Evolutionary conservation across 2,113 vertebrate species (phyloP), one percentile per base, ranked within the genome.

Genomic region (Phainopepla nitens): DNA sequence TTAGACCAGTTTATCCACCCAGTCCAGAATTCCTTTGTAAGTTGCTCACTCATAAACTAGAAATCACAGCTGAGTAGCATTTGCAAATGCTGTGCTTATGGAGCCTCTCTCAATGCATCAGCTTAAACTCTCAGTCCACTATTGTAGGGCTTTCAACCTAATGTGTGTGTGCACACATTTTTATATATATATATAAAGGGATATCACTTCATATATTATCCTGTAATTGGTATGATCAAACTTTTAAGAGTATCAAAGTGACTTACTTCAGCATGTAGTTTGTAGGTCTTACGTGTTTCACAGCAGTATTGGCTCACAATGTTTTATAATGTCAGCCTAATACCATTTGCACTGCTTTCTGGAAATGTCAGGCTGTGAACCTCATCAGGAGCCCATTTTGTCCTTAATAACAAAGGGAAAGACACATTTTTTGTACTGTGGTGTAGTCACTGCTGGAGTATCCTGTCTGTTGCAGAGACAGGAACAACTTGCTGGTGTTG

Each of bases 1-100:
- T 82, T 77, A 86, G 47, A 69, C 42, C 64, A 39, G 45, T 82
- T 94, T 94, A 70, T 90, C 72, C 91, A 73, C 41, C 85, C 73
- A 69, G 61, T 35, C 58, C 88, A 94, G 68, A 94, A 31, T 90
- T 87, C 50, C 92, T 93, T 71, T 87, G 92, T 97, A 92, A 97
- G 97, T 93, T 85, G 42, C 35, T 87, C 88, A 11, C 47, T 95
- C 5, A 0, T 70, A 42, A 86, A 50, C 35, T 24, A 31, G 66
- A 82, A 58, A 36, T 68, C 41, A 33, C 10, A 66, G 21, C 4
- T 53, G 36, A 89, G 41, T 11, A 27, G 15, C 50, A 51, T 61
- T 75, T 83, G 28, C 33, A 33, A 8, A 53, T 49, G 28, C 51
- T 13, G 11, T 77, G 42, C 17, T 66, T 16, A 29, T 35, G 45